phyloP scores from a whole-genome alignment of 1,140 invertebrate genomes.

The Halyomorpha halys region DNA sequence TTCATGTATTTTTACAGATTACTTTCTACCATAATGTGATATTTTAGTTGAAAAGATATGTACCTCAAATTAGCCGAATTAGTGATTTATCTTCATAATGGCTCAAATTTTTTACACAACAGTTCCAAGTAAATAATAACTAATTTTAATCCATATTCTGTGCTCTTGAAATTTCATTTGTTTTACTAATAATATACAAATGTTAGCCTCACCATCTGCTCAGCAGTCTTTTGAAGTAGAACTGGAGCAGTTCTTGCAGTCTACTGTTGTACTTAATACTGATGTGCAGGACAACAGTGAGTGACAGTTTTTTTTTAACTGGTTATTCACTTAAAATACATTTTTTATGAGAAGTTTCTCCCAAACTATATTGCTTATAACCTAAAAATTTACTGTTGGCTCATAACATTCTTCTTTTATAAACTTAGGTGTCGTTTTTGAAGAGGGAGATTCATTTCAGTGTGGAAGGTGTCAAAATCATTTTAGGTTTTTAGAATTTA shows the following conservation, averaged over 20 bases:
- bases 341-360: too few species aligned
- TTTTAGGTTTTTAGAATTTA: conserved; percentile 47
- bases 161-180: too few species aligned
- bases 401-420: background rate
- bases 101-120: conserved; percentile 27
- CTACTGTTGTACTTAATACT: conserved; percentile 12
- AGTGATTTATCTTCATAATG: conserved; percentile 21
- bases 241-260: background rate
- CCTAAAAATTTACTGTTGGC: background rate
- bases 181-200: background rate
- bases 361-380: too few species aligned
- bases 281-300: conserved; percentile 4
- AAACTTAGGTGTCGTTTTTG: conserved; percentile 18
- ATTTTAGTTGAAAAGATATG: conserved; percentile 10
- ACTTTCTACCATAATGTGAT: conserved; percentile 7
- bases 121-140: conserved; percentile 13
- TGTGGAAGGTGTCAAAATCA: conserved; percentile 58
- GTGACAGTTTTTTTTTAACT: background rate
- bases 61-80: conserved; percentile 15
- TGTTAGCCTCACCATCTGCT: conserved; percentile 2
- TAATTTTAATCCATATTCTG: background rate
- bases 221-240: conserved; percentile 15
- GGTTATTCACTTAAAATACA: background rate
- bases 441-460: conserved; percentile 55
- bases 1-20: background rate